phyloP scores from a whole-genome alignment of 2,888 invertebrate species.

The Calameuta filiformis region DNA sequence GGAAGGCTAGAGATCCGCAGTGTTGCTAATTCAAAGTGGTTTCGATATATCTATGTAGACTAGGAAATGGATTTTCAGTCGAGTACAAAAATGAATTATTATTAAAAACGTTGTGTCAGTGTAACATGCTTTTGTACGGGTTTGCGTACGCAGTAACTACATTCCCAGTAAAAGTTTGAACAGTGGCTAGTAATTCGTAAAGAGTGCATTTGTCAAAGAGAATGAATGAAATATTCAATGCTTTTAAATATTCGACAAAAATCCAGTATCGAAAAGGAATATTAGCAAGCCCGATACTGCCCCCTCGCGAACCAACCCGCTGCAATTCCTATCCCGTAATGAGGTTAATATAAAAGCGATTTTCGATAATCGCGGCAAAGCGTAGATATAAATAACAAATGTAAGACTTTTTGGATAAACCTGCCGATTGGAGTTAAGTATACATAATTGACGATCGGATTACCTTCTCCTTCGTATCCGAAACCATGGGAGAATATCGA shows the following conservation, averaged over 20 bases:
- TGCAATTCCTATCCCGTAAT: not conserved
- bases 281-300: not conserved
- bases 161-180: not conserved
- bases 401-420: not conserved
- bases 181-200: not conserved
- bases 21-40: not conserved
- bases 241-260: not conserved
- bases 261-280: not conserved
- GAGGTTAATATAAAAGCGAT: not conserved
- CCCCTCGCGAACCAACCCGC: not conserved
- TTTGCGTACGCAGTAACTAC: not conserved
- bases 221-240: not conserved
- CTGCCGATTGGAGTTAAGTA: not conserved
- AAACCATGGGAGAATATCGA: not conserved
- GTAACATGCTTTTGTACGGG: not conserved
- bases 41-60: not conserved
- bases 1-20: not conserved
- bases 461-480: not conserved
- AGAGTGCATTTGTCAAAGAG: not conserved
- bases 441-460: not conserved
- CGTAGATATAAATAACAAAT: not conserved
- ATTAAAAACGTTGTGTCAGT: not conserved
- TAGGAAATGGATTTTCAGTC: conserved; percentile 19
- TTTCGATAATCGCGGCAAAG: not conserved
- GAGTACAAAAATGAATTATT: not conserved